Evolutionary conservation across 2,888 invertebrate species (phyloP), one percentile per base, ranked within the genome.

Genomic region (Stenodera caucasica): DNA sequence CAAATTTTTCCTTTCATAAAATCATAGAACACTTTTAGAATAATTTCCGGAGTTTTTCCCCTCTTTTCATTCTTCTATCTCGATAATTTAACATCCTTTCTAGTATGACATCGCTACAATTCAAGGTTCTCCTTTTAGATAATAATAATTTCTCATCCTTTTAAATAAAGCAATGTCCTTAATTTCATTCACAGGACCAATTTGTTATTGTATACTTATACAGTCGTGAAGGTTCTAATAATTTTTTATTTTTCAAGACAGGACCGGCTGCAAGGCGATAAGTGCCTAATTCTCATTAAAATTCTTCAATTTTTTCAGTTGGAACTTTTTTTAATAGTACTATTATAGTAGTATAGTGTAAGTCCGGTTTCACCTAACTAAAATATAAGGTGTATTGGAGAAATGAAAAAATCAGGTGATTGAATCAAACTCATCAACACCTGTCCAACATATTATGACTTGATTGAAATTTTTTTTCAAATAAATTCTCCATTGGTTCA

Each of bases 151-250:
- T 21, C 12, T 45, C 23, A 45, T 45, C 45, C 23, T 23, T 23
- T 45, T 45, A 45, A 45, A 45, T 11, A 6, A 21, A 45, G 21
- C 21, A 6, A 23, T 45, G 21, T 45, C 45, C 45, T 45, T 45
- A 45, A 45, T 45, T 21, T 45, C 12, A 45, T 45, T 12, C 18
- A 45, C 45, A 45, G 45, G 45, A 45, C 23, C 2, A 45, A 45
- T 45, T 45, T 45, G n/a, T 45, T 45, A 21, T n/a, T 45, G 45
- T 18, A 21, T 21, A 45, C 18, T 45, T 45, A 45, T 21, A 21
- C 37, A 37, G 14, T 15, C 18, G 18, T 21, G 18, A 45, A 45
- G 45, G 45, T 18, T 30, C 30, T 30, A 5, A 5, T 4, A 26
- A 4, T 26, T 2, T 26, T 26, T 26, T 26, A 4, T 26, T 26